phyloP scores from a whole-genome alignment of 2,113 vertebrate species.

The Oncorhynchus mykiss region DNA sequence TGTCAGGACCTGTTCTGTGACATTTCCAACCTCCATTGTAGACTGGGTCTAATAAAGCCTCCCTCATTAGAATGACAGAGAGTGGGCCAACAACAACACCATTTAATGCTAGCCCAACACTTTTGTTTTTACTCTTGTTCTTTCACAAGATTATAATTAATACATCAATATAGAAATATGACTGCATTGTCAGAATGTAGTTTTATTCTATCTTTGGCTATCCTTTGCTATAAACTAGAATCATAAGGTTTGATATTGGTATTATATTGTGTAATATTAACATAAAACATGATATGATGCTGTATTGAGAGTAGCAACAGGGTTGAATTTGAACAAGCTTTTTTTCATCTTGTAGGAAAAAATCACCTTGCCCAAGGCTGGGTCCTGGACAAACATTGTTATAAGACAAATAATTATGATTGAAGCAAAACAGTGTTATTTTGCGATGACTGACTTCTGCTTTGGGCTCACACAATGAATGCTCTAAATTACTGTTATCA shows the following conservation, averaged over 20 bases:
- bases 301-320: neutral
- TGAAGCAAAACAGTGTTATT: neutral
- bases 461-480: too few relatives aligned
- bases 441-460: too few relatives aligned
- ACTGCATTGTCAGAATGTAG: neutral
- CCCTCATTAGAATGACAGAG: slow-evolving; percentile 73
- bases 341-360: neutral
- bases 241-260: neutral
- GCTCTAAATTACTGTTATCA: too few relatives aligned
- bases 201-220: neutral
- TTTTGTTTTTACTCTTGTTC: slow-evolving; percentile 37
- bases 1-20: slow-evolving; percentile 73
- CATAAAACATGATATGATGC: neutral
- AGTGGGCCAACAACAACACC: slow-evolving; percentile 41
- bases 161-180: neutral
- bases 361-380: neutral
- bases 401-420: neutral
- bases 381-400: neutral
- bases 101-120: slow-evolving; percentile 38
- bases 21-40: slow-evolving; percentile 70
- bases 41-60: slow-evolving; percentile 72
- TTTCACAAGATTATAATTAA: neutral
- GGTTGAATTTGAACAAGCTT: neutral
- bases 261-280: neutral
- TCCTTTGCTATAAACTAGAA: neutral